Conservation (phyloP, 2,888 invertebrate genomes). For the Drosophila differens region DNA sequence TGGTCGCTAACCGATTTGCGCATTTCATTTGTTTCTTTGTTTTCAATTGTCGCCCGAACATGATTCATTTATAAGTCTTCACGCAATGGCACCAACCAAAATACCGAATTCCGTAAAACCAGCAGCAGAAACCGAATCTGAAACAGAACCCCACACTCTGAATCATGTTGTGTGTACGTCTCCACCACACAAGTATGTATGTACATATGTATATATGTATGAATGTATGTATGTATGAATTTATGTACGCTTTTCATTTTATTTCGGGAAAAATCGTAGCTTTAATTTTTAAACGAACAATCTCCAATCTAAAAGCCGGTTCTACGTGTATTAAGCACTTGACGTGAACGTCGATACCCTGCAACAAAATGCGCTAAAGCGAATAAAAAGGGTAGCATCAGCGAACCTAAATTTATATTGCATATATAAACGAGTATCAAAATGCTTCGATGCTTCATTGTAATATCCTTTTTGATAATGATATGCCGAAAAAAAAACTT, state of each 20-base stretch:
- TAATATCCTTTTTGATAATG: not conserved
- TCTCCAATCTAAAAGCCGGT: conserved; percentile 10
- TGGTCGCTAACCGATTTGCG: conserved; percentile 31
- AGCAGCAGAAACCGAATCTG: conserved; percentile 11
- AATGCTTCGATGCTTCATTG: not conserved
- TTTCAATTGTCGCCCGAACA: conserved; percentile 56
- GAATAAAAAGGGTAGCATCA: not conserved
- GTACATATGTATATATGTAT: not conserved
- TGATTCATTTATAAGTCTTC: conserved; percentile 72
- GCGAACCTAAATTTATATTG: not conserved
- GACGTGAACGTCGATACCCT: conserved; percentile 12
- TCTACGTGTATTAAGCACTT: conserved; percentile 25
- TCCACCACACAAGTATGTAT: conserved; percentile 1
- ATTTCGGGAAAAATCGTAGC: conserved; percentile 9
- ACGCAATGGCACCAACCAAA: conserved; percentile 52
- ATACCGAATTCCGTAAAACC: conserved; percentile 32
- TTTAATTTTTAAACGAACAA: conserved; percentile 24
- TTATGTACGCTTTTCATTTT: conserved; percentile 9
- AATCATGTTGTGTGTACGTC: conserved; percentile 14
- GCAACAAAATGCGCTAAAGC: not conserved
- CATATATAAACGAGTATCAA: not conserved
- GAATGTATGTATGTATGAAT: not conserved
- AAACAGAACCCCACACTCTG: not conserved
- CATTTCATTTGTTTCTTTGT: conserved; percentile 46
- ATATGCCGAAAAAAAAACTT: not conserved